Conservation (phyloP, 2,113 vertebrate species). For the Haplotaxodon microlepis region DNA sequence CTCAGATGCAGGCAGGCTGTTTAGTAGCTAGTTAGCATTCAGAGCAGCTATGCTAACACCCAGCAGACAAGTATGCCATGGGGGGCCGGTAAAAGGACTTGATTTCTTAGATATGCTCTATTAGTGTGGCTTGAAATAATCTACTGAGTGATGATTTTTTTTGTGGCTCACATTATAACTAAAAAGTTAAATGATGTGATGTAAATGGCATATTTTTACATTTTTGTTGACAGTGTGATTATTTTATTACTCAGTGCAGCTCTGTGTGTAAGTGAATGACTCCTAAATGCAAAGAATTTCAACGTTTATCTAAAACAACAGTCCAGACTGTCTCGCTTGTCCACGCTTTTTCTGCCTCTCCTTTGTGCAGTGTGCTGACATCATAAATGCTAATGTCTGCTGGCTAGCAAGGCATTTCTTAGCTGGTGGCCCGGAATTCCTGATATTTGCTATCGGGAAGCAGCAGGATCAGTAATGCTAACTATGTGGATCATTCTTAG, state of each 20-base stretch:
- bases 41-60: slow-evolving; percentile 82
- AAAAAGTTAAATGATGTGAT: background rate
- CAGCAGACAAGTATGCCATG: slow-evolving; percentile 40
- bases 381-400: slow-evolving; percentile 61
- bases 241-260: background rate
- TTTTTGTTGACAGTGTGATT: background rate
- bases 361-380: slow-evolving; percentile 48
- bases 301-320: slow-evolving; percentile 7
- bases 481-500: slow-evolving; percentile 72
- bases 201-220: background rate
- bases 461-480: slow-evolving; percentile 68
- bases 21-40: slow-evolving; percentile 36
- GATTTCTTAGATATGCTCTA: slow-evolving; percentile 11
- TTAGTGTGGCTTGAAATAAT: background rate
- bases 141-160: background rate
- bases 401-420: slow-evolving; percentile 59
- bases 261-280: background rate
- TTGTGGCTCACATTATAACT: background rate
- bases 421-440: slow-evolving; percentile 73
- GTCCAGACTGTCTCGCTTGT: slow-evolving; percentile 21
- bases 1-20: slow-evolving; percentile 68
- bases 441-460: slow-evolving; percentile 62
- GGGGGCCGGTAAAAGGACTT: background rate
- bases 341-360: slow-evolving; percentile 2
- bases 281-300: slow-evolving; percentile 15